Evolutionary conservation across 2,888 invertebrate species (phyloP), one percentile per base, ranked within the genome.

Genomic region (Apodemia mormo): DNA sequence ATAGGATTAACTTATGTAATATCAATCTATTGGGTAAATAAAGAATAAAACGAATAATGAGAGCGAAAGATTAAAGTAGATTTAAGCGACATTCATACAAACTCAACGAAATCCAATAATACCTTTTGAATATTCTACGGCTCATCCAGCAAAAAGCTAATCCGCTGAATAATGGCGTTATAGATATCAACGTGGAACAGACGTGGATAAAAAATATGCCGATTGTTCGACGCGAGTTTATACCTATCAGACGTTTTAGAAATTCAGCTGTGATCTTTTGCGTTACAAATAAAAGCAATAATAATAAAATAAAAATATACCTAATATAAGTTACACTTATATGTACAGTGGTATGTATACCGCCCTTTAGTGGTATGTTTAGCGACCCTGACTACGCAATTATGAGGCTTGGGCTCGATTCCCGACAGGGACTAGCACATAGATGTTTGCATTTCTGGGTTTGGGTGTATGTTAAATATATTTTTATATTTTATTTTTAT

Each of bases 81-180:
- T 83, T 82, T 80, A 78, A 79, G 75, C 73, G 77, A 82, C 79
- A 79, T 76, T 82, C 76, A 80, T 81, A 83, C 78, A 82, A 82
- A 83, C 83, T 84, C 75, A 81, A 82, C 80, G 76, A 84, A 88
- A 89, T 89, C 87, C 89, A 88, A 87, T 91, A 89, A 90, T 87
- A 84, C 86, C 86, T 86, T 90, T 91, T 92, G 89, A 91, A 92
- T 91, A 90, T 89, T 90, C 89, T 84, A 85, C 85, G 83, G 84
- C 81, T 88, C 86, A 88, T 90, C 85, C 87, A 82, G 85, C 84
- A 89, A 89, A 90, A 89, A 90, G 90, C 89, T 92, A 91, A 92
- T 92, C 92, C 90, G 76, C 77, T 86, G 90, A 90, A 92, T 91
- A 92, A 92, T 90, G 85, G 89, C 83, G 84, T 87, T 89, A 89